Evolutionary conservation across 1,140 invertebrate genomes (phyloP), one percentile per base, ranked within the genome.

Genomic region (Diorhabda carinulata): DNA sequence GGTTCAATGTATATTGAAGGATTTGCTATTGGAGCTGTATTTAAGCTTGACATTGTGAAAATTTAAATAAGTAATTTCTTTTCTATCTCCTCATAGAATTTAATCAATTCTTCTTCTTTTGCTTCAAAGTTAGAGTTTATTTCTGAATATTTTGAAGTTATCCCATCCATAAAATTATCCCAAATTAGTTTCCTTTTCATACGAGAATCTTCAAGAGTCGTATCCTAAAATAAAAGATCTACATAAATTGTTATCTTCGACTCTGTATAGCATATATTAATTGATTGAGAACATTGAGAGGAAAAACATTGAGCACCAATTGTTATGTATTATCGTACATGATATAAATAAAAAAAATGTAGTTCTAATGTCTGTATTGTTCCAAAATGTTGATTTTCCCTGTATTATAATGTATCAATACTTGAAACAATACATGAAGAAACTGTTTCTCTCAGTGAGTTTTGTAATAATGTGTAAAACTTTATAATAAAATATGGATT

Each of bases 1-100:
- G 77, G 77, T 61, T 72, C 71, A 41, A 79, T 68, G 5, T 67
- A 64, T 60, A 79, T 66, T 63, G 67, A 58, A 42, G 78, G 65
- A 62, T 75, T 67, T 63, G 42, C 64, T 43, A 75, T 76, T 70
- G 69, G 72, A 6, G 70, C 72, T 10, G 57, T 67, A 40, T 72
- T 65, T 25, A 25, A 3, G 62, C 8, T n/a, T 52, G 47, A 4
- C 64, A 74, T 71, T 61, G 72, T 72, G 7, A 43, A 56, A 61
- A 68, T 9, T 64, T 58, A 71, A 59, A 66, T 58, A 2, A 52
- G 9, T 10, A 72, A 43, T 45, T 72, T 72, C 43, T 70, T 70
- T 43, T 70, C 65, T 60, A 70, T 56, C 41, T 70, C 69, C 10
- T 63, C 66, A 68, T 70, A 70, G 3, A 65, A 44, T 57, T 67